phyloP scores from a whole-genome alignment of 2,797 vertebrate genomes.

The Gymnopithys bicolor region DNA sequence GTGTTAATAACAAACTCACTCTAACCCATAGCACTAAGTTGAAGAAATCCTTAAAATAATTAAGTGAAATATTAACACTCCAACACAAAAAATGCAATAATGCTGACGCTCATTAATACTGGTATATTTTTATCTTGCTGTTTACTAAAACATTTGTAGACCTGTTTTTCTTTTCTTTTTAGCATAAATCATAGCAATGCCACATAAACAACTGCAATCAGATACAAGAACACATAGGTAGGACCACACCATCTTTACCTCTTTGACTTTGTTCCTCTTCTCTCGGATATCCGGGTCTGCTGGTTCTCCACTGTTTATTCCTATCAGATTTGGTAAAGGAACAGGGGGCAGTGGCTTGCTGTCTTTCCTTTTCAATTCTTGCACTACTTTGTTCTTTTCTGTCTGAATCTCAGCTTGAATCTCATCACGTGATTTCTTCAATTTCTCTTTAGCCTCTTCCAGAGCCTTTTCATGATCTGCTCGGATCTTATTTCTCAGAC shows the following conservation, averaged over 20 bases:
- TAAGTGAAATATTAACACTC: not conserved
- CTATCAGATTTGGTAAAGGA: slow-evolving; percentile 92
- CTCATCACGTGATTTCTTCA: slow-evolving; percentile 93
- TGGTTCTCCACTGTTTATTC: slow-evolving; percentile 90
- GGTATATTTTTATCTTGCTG: not conserved
- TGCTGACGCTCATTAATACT: not conserved
- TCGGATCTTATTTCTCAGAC: slow-evolving; percentile 94
- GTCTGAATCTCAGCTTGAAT: slow-evolving; percentile 96
- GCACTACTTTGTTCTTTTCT: slow-evolving; percentile 91
- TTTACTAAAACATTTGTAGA: not conserved
- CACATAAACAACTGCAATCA: not conserved
- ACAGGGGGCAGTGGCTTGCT: slow-evolving; percentile 90
- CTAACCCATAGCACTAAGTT: not conserved
- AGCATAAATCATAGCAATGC: not conserved
- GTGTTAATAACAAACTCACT: not conserved
- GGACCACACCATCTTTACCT: slow-evolving; percentile 81
- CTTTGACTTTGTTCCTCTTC: slow-evolving; percentile 96
- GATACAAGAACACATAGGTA: not conserved
- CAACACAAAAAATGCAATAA: not conserved
- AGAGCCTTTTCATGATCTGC: slow-evolving; percentile 96
- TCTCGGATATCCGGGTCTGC: slow-evolving; percentile 87
- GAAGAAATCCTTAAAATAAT: not conserved
- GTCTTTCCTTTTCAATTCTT: slow-evolving; percentile 91
- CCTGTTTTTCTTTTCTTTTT: not conserved
- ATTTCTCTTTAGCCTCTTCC: slow-evolving; percentile 98